phyloP scores from a whole-genome alignment of 2,113 vertebrate genomes.

The Madoqua kirkii region DNA sequence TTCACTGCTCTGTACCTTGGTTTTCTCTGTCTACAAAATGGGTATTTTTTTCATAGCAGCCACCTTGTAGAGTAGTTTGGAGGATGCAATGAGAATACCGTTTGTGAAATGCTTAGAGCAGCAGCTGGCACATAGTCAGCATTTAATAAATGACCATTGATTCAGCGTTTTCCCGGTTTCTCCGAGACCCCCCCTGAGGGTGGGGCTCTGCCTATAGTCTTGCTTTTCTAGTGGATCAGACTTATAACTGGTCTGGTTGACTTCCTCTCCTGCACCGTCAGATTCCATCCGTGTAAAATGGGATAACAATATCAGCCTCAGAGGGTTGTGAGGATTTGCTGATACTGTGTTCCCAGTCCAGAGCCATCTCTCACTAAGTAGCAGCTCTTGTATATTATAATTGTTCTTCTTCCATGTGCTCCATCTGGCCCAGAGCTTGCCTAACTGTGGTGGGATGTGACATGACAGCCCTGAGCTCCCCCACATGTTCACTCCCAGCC shows the following conservation, averaged over 20 bases:
- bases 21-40: constrained; percentile 29
- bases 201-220: neutral
- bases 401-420: constrained; percentile 56
- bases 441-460: constrained; percentile 64
- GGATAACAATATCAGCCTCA: neutral
- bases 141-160: constrained; percentile 30
- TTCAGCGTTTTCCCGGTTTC: neutral
- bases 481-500: constrained; percentile 58
- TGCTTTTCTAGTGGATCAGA: neutral
- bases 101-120: constrained; percentile 22
- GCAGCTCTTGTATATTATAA: constrained; percentile 45
- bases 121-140: constrained; percentile 12
- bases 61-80: constrained; percentile 12
- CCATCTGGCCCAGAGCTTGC: constrained; percentile 70
- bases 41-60: neutral
- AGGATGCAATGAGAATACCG: neutral
- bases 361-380: constrained; percentile 33
- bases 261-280: neutral
- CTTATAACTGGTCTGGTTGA: neutral
- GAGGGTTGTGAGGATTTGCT: constrained; percentile 17
- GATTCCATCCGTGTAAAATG: constrained; percentile 3
- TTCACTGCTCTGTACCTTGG: neutral
- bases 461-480: constrained; percentile 60
- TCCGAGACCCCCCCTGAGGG: neutral
- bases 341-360: constrained; percentile 1